Evolutionary conservation across 2,797 vertebrate genomes (phyloP), one percentile per base, ranked within the genome.

Genomic region (Hapalemur alaotrensis): DNA sequence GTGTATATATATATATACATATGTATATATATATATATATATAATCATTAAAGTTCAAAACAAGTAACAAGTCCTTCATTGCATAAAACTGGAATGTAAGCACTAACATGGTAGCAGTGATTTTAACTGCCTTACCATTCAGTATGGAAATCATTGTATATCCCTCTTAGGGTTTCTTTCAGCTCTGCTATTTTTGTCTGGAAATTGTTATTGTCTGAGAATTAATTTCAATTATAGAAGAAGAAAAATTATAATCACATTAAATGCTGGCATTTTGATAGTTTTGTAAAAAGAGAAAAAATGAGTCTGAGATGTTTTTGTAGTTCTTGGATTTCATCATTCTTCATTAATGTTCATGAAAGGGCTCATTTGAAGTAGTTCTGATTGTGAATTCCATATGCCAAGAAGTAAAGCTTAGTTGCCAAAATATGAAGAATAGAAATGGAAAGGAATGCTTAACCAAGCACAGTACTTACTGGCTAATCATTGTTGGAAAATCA

Each of bases 331-430:
- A 63, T 98, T 97, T 97, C 92, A 94, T 87, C 28, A 93, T 83
- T 48, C 35, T 92, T 87, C 57, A 95, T 87, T 97, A 95, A 94
- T 67, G 76, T 90, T 97, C 80, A 96, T 97, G 38, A 98, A 98
- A 96, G 43, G 72, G 14, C 80, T 97, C 80, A 22, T 94, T 85
- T 97, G 90, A 95, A 38, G 32, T 93, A 72, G 13, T 91, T 79
- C 67, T 96, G 30, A 96, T 70, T 79, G 92, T 85, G 91, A 96
- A 98, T 96, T 95, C 81, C 67, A 61, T 63, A 89, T 94, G 78
- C 95, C 69, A 96, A 48, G 9, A 76, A 93, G 82, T 78, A 81
- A 97, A 97, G 57, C 17, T 97, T 85, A 80, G 38, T 96, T 97
- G 91, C n/a, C 43, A 93, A 93, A 80, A 23, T 89, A 80, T 70